Conservation (phyloP, 2,797 vertebrate species). For the Xiphophorus birchmanni region DNA sequence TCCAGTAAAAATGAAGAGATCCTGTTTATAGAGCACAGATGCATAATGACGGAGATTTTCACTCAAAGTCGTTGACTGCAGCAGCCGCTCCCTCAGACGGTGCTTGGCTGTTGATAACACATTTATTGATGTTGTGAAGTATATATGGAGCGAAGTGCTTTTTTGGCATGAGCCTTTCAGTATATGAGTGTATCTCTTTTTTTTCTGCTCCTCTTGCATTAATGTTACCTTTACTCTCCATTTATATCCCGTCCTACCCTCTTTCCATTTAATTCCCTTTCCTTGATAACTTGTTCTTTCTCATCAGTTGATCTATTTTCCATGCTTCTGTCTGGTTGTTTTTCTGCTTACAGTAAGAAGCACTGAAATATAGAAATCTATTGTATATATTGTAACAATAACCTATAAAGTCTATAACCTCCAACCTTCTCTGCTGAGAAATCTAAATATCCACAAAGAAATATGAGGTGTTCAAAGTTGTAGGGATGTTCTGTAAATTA, state of each 20-base stretch:
- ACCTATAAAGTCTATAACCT: constrained; percentile 40
- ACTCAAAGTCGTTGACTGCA: constrained; percentile 12
- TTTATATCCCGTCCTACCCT: constrained; percentile 36
- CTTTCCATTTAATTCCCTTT: constrained; percentile 10
- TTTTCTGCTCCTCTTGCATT: constrained; percentile 22
- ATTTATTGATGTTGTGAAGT: constrained; percentile 62
- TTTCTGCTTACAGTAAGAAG: constrained; percentile 19
- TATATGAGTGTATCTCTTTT: constrained; percentile 21
- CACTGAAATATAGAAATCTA: constrained; percentile 17
- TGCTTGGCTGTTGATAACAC: constrained; percentile 51
- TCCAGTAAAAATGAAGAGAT: neutral
- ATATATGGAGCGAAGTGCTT: constrained; percentile 71
- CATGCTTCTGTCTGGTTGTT: neutral
- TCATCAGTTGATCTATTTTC: constrained; percentile 2
- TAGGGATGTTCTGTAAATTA: too few species aligned
- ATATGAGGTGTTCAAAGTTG: too few species aligned
- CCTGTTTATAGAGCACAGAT: neutral
- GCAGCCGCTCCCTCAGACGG: constrained; percentile 11
- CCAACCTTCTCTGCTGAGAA: constrained; percentile 27
- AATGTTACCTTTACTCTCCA: constrained; percentile 38
- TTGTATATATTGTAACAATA: neutral
- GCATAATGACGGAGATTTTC: neutral
- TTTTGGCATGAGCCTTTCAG: constrained; percentile 60
- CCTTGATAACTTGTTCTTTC: constrained; percentile 18
- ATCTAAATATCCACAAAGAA: too few species aligned